Conservation (phyloP, 64 coral and sea anemone species). For the Astreopora myriophthalma region DNA sequence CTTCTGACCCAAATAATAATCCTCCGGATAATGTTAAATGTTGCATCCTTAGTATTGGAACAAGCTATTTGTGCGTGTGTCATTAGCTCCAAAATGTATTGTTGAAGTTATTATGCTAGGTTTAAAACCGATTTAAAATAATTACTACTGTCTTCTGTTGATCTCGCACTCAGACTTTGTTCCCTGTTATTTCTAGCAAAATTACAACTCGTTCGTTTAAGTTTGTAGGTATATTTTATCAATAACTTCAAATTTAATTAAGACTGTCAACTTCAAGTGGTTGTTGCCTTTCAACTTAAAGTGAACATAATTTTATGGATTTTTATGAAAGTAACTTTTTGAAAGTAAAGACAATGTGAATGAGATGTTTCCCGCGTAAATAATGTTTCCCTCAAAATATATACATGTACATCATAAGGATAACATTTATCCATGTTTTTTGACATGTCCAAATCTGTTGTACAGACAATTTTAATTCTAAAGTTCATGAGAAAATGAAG, state of each 20-base stretch:
- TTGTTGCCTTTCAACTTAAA: neutral
- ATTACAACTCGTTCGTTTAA: conserved; percentile 6
- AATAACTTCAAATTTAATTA: conserved; percentile 3
- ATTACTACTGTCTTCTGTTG: neutral
- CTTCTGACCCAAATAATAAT: neutral
- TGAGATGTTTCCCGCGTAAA: neutral
- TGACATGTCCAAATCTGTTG: neutral
- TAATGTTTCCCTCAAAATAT: neutral
- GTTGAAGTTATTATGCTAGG: neutral
- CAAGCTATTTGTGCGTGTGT: neutral
- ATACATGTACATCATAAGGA: conserved; percentile 3
- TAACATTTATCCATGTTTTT: neutral
- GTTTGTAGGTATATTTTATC: neutral
- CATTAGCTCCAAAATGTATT: conserved; percentile 15
- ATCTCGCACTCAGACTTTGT: neutral
- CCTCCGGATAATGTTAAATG: conserved; percentile 8
- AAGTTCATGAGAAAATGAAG: conserved; percentile 11
- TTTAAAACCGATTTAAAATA: neutral
- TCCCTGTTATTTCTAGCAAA: conserved; percentile 5
- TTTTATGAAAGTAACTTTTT: neutral
- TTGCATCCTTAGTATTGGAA: neutral
- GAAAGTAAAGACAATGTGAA: neutral
- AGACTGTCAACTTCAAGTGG: conserved; percentile 4
- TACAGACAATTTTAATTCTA: neutral
- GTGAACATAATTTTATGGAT: neutral